Evolutionary conservation across 2,797 vertebrate species (phyloP).

Genomic region (Leptatherina wallacei): DNA sequence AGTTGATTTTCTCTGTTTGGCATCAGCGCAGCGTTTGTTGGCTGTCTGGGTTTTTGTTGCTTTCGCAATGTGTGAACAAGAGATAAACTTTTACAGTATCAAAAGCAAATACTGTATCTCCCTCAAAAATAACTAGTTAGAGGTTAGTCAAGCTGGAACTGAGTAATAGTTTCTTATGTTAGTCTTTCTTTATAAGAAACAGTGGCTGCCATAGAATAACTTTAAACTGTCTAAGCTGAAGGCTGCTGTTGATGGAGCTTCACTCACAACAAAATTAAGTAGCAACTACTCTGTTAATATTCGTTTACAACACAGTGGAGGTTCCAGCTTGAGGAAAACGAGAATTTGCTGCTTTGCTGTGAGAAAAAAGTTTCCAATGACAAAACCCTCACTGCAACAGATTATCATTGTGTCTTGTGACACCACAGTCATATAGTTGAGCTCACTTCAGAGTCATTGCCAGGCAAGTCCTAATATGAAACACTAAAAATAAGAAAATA

Average conservation of each 20-base stretch:
- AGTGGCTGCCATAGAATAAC: too few species aligned
- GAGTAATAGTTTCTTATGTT: neutral
- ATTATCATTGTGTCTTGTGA: neutral
- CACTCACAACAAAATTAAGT: neutral
- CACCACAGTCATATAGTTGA: neutral
- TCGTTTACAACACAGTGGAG: neutral
- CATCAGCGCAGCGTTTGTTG: neutral
- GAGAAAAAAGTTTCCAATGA: neutral
- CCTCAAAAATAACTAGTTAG: too few species aligned
- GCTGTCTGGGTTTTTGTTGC: neutral
- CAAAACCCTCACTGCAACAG: neutral
- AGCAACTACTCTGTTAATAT: neutral
- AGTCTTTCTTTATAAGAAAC: neutral
- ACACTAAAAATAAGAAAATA: neutral
- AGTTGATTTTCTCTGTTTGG: neutral
- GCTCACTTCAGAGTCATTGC: neutral
- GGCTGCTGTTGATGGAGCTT: neutral
- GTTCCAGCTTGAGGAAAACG: neutral
- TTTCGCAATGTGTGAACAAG: conserved; percentile 18
- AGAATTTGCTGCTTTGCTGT: neutral
- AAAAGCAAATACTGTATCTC: conserved; percentile 3
- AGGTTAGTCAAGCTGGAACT: neutral
- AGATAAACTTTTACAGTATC: neutral
- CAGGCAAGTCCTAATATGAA: neutral
- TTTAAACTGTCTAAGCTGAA: neutral